Conservation (phyloP, 1,140 invertebrate genomes). For the Scaptomyza hsui region DNA sequence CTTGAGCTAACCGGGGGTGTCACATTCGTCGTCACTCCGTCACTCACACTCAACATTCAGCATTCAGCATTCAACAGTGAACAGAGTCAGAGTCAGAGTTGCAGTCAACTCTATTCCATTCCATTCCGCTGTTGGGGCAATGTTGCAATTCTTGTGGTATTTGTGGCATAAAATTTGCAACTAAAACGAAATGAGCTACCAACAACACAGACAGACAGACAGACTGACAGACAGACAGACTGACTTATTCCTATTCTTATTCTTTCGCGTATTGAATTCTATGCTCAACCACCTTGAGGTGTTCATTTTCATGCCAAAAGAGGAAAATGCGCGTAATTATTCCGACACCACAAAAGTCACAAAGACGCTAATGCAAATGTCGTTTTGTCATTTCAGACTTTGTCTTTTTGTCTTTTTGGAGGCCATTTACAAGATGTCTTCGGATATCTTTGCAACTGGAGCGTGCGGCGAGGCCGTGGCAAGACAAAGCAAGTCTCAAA, state of each 20-base stretch:
- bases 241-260: constrained; percentile 28
- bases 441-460: constrained; percentile 54
- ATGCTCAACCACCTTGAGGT: constrained; percentile 75
- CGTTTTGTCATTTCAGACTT: constrained; percentile 40
- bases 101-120: constrained; percentile 25
- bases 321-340: constrained; percentile 81
- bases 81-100: constrained; percentile 37
- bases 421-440: constrained; percentile 70
- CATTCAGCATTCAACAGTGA: constrained; percentile 44
- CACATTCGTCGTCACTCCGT: constrained; percentile 59
- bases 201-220: constrained; percentile 1
- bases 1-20: constrained; percentile 67
- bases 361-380: constrained; percentile 33
- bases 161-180: constrained; percentile 75
- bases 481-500: constrained; percentile 29
- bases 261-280: constrained; percentile 73
- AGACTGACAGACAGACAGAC: background rate
- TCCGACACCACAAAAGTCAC: constrained; percentile 16
- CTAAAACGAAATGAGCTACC: constrained; percentile 73
- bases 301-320: constrained; percentile 80
- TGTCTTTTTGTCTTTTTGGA: constrained; percentile 49
- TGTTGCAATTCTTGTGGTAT: constrained; percentile 72
- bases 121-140: constrained; percentile 25
- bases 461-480: constrained; percentile 55
- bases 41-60: constrained; percentile 35